Conservation (phyloP, 2,888 invertebrate genomes). For the Pachycephus smyrnensis region DNA sequence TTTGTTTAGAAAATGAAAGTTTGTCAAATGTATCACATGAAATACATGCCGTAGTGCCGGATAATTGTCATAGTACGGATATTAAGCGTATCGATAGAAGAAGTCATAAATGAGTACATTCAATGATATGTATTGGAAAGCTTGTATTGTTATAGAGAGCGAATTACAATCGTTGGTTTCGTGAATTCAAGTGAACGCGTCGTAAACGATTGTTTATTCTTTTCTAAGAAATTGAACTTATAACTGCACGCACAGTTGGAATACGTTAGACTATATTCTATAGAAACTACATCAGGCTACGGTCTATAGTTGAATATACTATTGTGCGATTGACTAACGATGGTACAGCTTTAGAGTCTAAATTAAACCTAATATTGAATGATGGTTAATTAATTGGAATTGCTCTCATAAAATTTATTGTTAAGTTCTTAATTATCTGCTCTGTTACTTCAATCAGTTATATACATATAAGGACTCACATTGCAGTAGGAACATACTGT, state of each 20-base stretch:
- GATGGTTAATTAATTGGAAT: no score
- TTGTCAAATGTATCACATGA: not conserved
- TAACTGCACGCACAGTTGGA: constrained; percentile 42
- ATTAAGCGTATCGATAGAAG: not conserved
- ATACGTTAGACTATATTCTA: constrained; percentile 30
- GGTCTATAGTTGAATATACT: constrained; percentile 19
- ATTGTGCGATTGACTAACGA: constrained; percentile 14
- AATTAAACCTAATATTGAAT: not conserved
- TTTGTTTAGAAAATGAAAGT: not conserved
- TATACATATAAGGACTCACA: no score
- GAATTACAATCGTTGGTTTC: not conserved
- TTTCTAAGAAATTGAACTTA: constrained; percentile 9
- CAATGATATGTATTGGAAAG: not conserved
- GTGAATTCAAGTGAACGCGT: not conserved
- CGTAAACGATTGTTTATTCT: not conserved
- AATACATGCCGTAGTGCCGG: not conserved
- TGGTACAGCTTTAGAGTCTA: constrained; percentile 13
- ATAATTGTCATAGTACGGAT: not conserved
- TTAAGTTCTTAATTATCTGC: no score
- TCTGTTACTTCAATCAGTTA: no score
- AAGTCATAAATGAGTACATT: not conserved
- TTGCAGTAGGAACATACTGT: no score
- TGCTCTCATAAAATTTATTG: no score
- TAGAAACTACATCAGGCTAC: constrained; percentile 19
- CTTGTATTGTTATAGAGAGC: not conserved